Evolutionary conservation across 2,888 invertebrate genomes (phyloP).

Genomic region (Cryptocephalus primarius): DNA sequence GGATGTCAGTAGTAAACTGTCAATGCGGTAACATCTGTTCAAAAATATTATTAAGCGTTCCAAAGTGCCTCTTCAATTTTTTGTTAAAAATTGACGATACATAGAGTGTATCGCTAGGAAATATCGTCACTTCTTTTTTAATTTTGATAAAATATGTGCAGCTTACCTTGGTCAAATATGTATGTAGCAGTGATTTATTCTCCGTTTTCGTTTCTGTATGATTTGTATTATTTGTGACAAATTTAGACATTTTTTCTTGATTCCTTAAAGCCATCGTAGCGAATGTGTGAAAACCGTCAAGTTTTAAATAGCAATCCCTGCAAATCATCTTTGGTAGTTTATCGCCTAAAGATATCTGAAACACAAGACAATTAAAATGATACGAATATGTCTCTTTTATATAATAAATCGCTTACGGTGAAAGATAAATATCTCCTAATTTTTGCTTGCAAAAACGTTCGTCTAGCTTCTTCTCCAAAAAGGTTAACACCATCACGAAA

Average conservation of each 20-base stretch:
- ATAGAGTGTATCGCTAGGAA: no score
- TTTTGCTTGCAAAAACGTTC: constrained; percentile 52
- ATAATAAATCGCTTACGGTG: constrained; percentile 39
- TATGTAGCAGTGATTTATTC: constrained; percentile 41
- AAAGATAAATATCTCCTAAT: constrained; percentile 58
- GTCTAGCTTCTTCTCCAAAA: constrained; percentile 55
- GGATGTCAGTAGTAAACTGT: no score
- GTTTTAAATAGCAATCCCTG: constrained; percentile 48
- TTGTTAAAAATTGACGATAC: no score
- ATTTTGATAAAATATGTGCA: neutral
- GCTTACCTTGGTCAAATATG: constrained; percentile 44
- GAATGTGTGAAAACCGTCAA: constrained; percentile 56
- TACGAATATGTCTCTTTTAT: neutral
- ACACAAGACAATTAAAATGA: constrained; percentile 1
- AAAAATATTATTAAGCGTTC: no score
- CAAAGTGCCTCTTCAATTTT: no score
- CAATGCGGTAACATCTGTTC: no score
- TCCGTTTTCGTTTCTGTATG: constrained; percentile 32
- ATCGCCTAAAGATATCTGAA: constrained; percentile 54
- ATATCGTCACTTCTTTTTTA: no score
- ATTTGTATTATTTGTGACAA: constrained; percentile 19
- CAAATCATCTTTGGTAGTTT: constrained; percentile 60
- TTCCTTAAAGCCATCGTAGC: constrained; percentile 53
- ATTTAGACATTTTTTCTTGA: constrained; percentile 46
- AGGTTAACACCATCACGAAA: constrained; percentile 50